Evolutionary conservation across 1,140 invertebrate species (phyloP), one percentile per base, ranked within the genome.

Genomic region (Drosophila paulistorum): DNA sequence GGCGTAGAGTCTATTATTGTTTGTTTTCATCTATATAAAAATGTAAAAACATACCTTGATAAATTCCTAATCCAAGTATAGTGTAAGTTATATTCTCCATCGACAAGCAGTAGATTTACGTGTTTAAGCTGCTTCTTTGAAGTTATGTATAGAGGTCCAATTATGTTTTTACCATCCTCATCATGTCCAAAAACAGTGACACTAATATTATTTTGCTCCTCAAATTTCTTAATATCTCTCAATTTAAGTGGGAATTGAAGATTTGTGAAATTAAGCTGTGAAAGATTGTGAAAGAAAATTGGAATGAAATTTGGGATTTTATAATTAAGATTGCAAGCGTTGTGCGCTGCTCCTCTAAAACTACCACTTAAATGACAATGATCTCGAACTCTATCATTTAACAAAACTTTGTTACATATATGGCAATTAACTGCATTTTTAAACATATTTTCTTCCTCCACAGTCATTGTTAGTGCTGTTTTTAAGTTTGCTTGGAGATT

Each of bases 1-100:
- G 33, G 33, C 5, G 6, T 35, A 35, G 33, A 35, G 33, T 0
- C 2, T 20, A 17, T 20, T 48, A 48, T 17, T 48, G 1, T 13
- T 48, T 48, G 20, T 9, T 0, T 48, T 48, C 42, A 48, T 48
- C 14, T 14, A 7, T 17, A 2, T 2, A 17, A 48, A 48, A 48
- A 17, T 48, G 14, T 2, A 48, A 48, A 13, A 17, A 17, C 42
- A 20, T 48, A 48, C 7, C 42, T 48, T 13, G 42, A 48, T 48
- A 48, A 48, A 48, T 48, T 48, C 42, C 14, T 48, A 48, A 48
- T 48, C 42, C 14, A 48, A 48, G 42, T 9, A 20, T 48, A 48
- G 42, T 48, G 14, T 17, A 0, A 48, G 42, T 9, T 9, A 48
- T 20, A 13, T 48, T 48, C 42, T 48, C 42, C 14, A 13, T 48